Base-by-base conservation (phyloP, 1,140 invertebrate species). In the Leptopilina clavipes region DNA sequence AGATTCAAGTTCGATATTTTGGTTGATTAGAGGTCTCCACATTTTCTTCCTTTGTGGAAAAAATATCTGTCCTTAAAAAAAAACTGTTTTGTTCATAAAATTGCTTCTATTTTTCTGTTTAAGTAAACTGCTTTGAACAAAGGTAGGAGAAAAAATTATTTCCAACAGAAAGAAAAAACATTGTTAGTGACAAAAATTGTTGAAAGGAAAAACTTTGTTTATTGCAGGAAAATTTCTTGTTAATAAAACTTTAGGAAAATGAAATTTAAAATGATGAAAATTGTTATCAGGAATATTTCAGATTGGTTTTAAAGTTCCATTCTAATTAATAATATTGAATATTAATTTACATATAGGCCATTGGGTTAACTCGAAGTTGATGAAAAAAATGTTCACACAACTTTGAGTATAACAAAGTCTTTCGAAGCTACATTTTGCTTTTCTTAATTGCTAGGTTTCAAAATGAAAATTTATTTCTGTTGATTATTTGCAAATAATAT, bases 271-370 rank as follows among this genome's bases (percentile, higher is more conserved):
- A 40, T 3, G 7, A 40, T 40, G 37, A 40, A 40, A 40, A 40
- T 40, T 40, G 37, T 40, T 1, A 40, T 1, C 9, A 54, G 7
- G 9, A 18, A 22, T 19, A 31, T 59, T 59, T 19, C 11, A 59
- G 19, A 5, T 31, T 31, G 37, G 25, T 65, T 31, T 31, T 22
- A 22, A 65, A 65, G 25, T 65, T 65, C 19, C 25, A 65, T 31
- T 22, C 25, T 65, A 12, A 12, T 65, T 6, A 37, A n/a, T n/a
- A 31, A 31, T 65, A 65, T 31, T 52, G n/a, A 14, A 44, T 19
- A 56, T n/a, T n/a, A n/a, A n/a, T n/a, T n/a, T 59, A 65, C 10
- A 65, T n/a, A n/a, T 65, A 65, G 59, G 59, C 59, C 59, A 65
- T 65, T 31, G 59, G 59, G 12, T 65, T 65, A 37, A 9, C 25